Evolutionary conservation across 2,797 vertebrate species (phyloP), one percentile per base, ranked within the genome.

Genomic region (Saxicola maurus): DNA sequence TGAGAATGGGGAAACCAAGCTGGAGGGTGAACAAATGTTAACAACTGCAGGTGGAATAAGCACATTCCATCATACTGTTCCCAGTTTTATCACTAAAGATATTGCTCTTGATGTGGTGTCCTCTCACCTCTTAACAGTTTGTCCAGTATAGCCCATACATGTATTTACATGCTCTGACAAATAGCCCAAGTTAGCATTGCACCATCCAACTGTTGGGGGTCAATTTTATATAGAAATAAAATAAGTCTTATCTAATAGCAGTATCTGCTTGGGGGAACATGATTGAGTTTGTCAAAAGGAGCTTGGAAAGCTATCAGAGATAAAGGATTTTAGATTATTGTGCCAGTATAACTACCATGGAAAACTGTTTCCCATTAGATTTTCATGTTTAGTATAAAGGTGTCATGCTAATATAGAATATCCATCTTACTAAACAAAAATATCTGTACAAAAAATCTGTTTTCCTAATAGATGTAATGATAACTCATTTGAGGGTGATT

Each of bases 181-280:
- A 48, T 7, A 62, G 24, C 35, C 42, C 43, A 68, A 59, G n/a
- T 51, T 45, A 82, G 4, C 7, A 55, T 24, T n/a, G 13, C 38
- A 42, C 13, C 3, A 24, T 31, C 23, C 18, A 64, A 17, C 19
- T 24, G 1, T n/a, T 28, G 31, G 13, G 2, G 4, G 19, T 2
- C 20, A 31, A 10, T 48, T 74, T 71, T 64, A 18, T 67, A 17
- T 1, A 35, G 46, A 87, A 87, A 78, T 53, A 7, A 87, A 87
- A 78, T 6, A 28, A 78, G 4, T 72, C 4, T 48, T 57, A 71
- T 61, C 10, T 67, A 77, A 45, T 28, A 67, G 4, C 20, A 55
- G 13, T 35, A 61, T 55, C 43, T 30, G 4, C 9, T 51, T 60
- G 13, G 7, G 13, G 43, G 6, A 56, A 33, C 2, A 24, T 9